Conservation (phyloP, 2,797 vertebrate genomes). For the Astyanax mexicanus region DNA sequence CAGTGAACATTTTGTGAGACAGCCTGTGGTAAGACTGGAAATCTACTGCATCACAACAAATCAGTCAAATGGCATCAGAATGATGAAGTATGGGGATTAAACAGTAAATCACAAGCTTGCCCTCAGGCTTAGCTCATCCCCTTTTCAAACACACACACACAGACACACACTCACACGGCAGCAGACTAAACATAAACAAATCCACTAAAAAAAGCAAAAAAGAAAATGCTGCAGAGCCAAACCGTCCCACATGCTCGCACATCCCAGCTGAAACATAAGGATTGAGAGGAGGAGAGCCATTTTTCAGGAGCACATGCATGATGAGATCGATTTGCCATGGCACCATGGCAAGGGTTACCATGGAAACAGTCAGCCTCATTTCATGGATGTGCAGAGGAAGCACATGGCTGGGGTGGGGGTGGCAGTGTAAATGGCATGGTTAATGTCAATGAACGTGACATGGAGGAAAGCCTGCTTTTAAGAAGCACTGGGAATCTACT, state of each 20-base stretch:
- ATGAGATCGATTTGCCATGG: slow-evolving; percentile 63
- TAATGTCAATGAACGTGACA: neutral
- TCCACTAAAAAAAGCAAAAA: no score
- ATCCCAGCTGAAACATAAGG: neutral
- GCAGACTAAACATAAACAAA: neutral
- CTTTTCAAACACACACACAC: neutral
- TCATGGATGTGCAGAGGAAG: slow-evolving; percentile 52
- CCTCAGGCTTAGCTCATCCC: neutral
- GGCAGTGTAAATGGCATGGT: slow-evolving; percentile 4
- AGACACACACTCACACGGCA: neutral
- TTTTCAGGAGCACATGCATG: slow-evolving; percentile 51
- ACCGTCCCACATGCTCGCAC: neutral
- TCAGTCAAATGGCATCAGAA: neutral
- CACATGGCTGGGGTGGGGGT: slow-evolving; percentile 24
- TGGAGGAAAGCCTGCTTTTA: neutral
- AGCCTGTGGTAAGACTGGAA: neutral
- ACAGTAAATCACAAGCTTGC: neutral
- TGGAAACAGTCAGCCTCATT: slow-evolving; percentile 73
- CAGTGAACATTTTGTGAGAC: neutral
- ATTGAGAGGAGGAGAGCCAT: neutral
- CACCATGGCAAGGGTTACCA: slow-evolving; percentile 70
- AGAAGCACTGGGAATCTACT: neutral
- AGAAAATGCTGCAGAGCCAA: neutral
- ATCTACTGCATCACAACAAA: slow-evolving; percentile 12
- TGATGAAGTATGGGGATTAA: neutral